Evolutionary conservation across 2,888 invertebrate species (phyloP).

Genomic region (Panzeria rudis): DNA sequence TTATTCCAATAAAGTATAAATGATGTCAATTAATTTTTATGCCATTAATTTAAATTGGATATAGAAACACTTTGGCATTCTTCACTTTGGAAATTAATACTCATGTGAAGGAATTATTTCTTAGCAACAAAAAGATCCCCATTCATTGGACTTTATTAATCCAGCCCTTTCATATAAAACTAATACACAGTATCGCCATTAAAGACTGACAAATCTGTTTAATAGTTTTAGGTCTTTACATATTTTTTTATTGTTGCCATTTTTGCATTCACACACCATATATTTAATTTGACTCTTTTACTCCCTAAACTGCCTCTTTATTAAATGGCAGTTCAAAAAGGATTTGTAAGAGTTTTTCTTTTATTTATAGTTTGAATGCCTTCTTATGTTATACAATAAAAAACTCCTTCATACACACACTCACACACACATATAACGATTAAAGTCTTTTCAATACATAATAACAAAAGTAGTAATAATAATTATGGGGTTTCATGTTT

Average conservation of each 20-base stretch:
- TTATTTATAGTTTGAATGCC: neutral
- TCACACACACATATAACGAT: neutral
- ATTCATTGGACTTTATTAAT: constrained; percentile 3
- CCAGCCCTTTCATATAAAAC: neutral
- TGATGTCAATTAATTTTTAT: neutral
- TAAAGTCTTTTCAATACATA: constrained; percentile 50
- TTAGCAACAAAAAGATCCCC: neutral
- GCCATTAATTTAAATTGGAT: neutral
- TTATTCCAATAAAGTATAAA: neutral
- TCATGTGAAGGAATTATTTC: neutral
- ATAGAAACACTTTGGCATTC: neutral
- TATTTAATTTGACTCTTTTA: constrained; percentile 42
- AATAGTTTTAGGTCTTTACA: constrained; percentile 26
- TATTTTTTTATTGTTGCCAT: constrained; percentile 16
- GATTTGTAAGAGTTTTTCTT: constrained; percentile 41
- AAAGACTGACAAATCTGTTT: constrained; percentile 49
- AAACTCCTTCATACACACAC: neutral
- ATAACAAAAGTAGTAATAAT: constrained; percentile 38
- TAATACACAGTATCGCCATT: constrained; percentile 13
- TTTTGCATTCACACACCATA: constrained; percentile 48
- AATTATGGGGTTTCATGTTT: constrained; percentile 37
- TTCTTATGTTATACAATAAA: neutral
- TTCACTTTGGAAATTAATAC: neutral
- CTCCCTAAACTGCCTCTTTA: constrained; percentile 8
- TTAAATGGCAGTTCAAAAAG: constrained; percentile 49